These are phyloP conservation scores for Drosophila tanythrix DNA, from an alignment of 2,888 invertebrate species.

Conservation along the genomic window DNA sequence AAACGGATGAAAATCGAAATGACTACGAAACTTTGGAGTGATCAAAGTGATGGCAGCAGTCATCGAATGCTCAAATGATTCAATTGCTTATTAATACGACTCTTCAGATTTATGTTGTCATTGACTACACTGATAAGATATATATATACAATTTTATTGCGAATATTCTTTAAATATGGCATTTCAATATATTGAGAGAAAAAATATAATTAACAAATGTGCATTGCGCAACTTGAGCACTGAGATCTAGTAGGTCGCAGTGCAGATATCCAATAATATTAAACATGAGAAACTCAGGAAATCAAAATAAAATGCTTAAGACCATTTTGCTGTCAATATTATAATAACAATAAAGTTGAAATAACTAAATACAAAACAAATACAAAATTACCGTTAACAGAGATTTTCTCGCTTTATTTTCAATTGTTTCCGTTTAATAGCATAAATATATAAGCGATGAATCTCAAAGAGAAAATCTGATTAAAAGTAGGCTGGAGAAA, in stretches of 20 bases:
- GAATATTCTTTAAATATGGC: background rate
- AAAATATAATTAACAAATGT: background rate
- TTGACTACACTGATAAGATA: background rate
- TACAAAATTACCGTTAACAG: background rate
- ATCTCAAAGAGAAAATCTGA: background rate
- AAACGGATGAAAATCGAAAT: conserved; percentile 6
- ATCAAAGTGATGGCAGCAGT: background rate
- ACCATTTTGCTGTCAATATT: too few species aligned
- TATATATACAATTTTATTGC: background rate
- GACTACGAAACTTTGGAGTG: background rate
- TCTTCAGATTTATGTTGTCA: background rate
- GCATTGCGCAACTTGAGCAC: background rate
- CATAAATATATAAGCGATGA: background rate
- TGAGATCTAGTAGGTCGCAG: too few species aligned
- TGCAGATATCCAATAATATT: too few species aligned
- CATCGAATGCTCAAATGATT: background rate
- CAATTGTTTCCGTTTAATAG: background rate
- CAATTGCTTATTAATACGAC: background rate
- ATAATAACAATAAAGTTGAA: too few species aligned
- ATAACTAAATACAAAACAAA: background rate
- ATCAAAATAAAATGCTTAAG: too few species aligned
- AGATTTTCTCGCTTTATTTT: background rate
- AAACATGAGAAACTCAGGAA: too few species aligned
- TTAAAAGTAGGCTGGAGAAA: background rate
- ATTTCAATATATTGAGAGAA: background rate